A percentile compares a stretch with the other conserved stretches of the same genome.
Evolutionary conservation across 2,797 vertebrate genomes (phyloP).

Genomic region (Borostomias antarcticus): DNA sequence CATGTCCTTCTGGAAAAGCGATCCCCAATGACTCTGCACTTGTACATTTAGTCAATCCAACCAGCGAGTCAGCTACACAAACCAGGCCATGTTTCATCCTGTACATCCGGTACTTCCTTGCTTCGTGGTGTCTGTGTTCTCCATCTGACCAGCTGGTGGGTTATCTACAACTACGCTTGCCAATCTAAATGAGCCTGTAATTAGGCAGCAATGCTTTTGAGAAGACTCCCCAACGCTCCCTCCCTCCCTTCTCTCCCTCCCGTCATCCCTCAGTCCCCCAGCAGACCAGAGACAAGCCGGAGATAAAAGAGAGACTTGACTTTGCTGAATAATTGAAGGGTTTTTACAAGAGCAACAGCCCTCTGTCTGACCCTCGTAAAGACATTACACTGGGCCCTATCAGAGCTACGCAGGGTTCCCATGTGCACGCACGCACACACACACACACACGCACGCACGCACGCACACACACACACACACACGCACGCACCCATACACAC

Average conservation of each 20-base stretch:
- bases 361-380: slow-evolving; percentile 35
- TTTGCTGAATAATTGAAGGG: slow-evolving; percentile 34
- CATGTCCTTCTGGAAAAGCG: too few relatives aligned
- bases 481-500: not conserved
- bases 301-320: slow-evolving; percentile 39
- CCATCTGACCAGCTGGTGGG: slow-evolving; percentile 70
- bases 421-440: not conserved
- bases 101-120: slow-evolving; percentile 43
- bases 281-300: slow-evolving; percentile 62
- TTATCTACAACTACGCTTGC: slow-evolving; percentile 75
- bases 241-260: slow-evolving; percentile 29
- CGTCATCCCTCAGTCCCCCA: slow-evolving; percentile 27
- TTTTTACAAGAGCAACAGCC: slow-evolving; percentile 24
- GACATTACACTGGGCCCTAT: slow-evolving; percentile 25
- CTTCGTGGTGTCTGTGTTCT: slow-evolving; percentile 68
- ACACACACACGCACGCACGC: not conserved
- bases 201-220: slow-evolving; percentile 71
- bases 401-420: not conserved
- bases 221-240: slow-evolving; percentile 59
- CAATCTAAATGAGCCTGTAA: slow-evolving; percentile 75
- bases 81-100: too few relatives aligned
- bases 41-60: too few relatives aligned
- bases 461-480: slow-evolving; percentile 2
- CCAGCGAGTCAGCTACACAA: too few relatives aligned
- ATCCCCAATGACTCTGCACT: too few relatives aligned